Percentiles rank a stretch among this genome's conserved stretches.
These are phyloP conservation scores for Epicampocera succincta DNA, from an alignment of 2,888 invertebrate species.

Conservation along the genomic window DNA sequence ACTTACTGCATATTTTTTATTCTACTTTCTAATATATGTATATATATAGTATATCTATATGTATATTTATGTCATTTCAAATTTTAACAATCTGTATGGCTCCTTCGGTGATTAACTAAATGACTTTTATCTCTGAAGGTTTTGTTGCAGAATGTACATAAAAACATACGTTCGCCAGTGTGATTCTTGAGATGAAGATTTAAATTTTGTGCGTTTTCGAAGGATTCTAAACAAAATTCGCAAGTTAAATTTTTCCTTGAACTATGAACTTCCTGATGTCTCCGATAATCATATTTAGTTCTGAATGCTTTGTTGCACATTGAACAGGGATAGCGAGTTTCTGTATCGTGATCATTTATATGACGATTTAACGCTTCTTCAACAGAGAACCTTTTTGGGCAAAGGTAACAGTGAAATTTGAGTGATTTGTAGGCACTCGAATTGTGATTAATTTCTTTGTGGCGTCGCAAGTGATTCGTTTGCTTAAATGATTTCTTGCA, in stretches of 20 bases:
- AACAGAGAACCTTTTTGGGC: conserved; percentile 1
- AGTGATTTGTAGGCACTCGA: neutral
- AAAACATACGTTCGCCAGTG: conserved; percentile 25
- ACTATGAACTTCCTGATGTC: conserved; percentile 40
- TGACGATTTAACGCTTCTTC: conserved; percentile 18
- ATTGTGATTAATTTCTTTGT: conserved; percentile 39
- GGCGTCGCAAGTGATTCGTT: conserved; percentile 63
- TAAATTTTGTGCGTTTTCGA: neutral
- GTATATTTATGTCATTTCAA: neutral
- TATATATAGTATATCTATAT: neutral
- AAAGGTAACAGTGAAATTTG: conserved; percentile 24
- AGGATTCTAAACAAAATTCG: conserved; percentile 37
- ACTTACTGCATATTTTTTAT: neutral
- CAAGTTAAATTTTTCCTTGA: conserved; percentile 36
- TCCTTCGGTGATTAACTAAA: conserved; percentile 39
- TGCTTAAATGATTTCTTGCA: conserved; percentile 67
- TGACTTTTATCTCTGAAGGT: conserved; percentile 12
- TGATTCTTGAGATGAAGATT: conserved; percentile 25
- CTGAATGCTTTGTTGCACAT: conserved; percentile 35
- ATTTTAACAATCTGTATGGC: neutral
- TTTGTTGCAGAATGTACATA: conserved; percentile 35
- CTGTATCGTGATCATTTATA: conserved; percentile 14
- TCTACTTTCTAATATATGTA: neutral
- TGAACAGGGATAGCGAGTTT: conserved; percentile 9
- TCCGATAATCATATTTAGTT: conserved; percentile 27